Percentiles rank a stretch among this genome's conserved stretches.
Conservation (phyloP, 2,113 vertebrate species). For the Neogobius melanostomus region DNA sequence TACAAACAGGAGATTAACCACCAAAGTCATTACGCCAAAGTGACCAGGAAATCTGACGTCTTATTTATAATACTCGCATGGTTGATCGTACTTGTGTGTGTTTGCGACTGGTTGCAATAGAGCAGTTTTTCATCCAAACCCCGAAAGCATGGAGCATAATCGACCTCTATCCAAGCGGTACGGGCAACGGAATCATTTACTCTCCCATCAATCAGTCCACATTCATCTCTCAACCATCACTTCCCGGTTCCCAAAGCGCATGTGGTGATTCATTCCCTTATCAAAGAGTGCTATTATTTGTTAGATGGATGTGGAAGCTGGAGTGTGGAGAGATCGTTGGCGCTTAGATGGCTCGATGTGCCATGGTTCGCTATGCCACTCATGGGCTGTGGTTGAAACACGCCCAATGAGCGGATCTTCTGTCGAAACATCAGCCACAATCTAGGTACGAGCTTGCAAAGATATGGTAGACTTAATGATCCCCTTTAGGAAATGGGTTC, state of each 20-base stretch:
- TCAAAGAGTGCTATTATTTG: slow-evolving; percentile 26
- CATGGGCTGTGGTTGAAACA: too few species aligned
- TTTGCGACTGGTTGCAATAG: slow-evolving; percentile 6
- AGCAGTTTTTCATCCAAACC: slow-evolving; percentile 46
- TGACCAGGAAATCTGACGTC: slow-evolving; percentile 33
- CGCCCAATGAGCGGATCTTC: too few species aligned
- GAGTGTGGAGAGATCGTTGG: background rate
- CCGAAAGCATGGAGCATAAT: slow-evolving; percentile 36
- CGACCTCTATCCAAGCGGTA: slow-evolving; percentile 49
- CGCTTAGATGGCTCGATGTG: slow-evolving; percentile 12
- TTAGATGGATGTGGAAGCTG: background rate
- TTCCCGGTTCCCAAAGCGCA: slow-evolving; percentile 40
- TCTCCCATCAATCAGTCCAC: slow-evolving; percentile 41
- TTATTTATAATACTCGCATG: slow-evolving; percentile 26
- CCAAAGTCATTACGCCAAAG: slow-evolving; percentile 69
- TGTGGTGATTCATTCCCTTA: slow-evolving; percentile 25
- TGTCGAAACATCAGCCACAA: too few species aligned
- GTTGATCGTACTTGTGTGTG: background rate
- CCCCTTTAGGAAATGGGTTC: too few species aligned
- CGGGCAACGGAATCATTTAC: slow-evolving; percentile 31
- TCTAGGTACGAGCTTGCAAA: too few species aligned
- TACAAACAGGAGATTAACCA: slow-evolving; percentile 67
- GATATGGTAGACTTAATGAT: too few species aligned
- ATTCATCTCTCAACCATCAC: slow-evolving; percentile 45
- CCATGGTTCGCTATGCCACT: background rate